Evolutionary conservation across 2,888 invertebrate genomes (phyloP).

Genomic region (Camponotus fellah): DNA sequence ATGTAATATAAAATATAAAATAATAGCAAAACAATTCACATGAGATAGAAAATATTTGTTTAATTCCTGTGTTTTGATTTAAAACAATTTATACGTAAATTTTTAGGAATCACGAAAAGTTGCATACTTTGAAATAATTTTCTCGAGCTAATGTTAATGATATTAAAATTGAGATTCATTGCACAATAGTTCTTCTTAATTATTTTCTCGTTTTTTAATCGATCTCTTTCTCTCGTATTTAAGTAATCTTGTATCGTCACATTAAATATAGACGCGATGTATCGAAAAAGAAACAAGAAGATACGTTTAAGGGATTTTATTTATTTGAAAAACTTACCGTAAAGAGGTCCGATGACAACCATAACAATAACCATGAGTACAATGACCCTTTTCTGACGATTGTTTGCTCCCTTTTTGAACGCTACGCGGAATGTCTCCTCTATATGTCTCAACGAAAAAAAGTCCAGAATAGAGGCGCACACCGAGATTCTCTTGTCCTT

Average conservation of each 20-base stretch:
- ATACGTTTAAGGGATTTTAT: not conserved
- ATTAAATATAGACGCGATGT: not conserved
- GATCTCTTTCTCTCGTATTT: not conserved
- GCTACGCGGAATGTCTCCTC: constrained; percentile 93
- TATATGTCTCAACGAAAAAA: constrained; percentile 93
- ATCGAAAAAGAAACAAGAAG: not conserved
- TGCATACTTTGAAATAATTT: not conserved
- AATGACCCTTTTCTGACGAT: constrained; percentile 91
- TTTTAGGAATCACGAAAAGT: not conserved
- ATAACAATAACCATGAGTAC: constrained; percentile 93
- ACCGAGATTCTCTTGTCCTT: constrained; percentile 82
- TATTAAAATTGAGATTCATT: not conserved
- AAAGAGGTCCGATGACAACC: constrained; percentile 94
- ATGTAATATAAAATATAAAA: not conserved
- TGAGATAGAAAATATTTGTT: not conserved
- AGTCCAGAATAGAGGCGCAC: constrained; percentile 89
- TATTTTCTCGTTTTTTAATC: not conserved
- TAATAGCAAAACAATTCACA: not conserved
- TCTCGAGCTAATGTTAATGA: not conserved
- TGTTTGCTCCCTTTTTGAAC: constrained; percentile 92
- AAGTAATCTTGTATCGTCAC: not conserved
- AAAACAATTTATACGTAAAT: not conserved
- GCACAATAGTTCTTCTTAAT: not conserved
- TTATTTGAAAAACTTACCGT: constrained; percentile 88
- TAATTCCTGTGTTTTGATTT: not conserved